A percentile compares a stretch with the other conserved stretches of the same genome.
These are phyloP conservation scores for Bettongia penicillata DNA, from an alignment of 2,113 vertebrate genomes.

Conservation along the genomic window DNA sequence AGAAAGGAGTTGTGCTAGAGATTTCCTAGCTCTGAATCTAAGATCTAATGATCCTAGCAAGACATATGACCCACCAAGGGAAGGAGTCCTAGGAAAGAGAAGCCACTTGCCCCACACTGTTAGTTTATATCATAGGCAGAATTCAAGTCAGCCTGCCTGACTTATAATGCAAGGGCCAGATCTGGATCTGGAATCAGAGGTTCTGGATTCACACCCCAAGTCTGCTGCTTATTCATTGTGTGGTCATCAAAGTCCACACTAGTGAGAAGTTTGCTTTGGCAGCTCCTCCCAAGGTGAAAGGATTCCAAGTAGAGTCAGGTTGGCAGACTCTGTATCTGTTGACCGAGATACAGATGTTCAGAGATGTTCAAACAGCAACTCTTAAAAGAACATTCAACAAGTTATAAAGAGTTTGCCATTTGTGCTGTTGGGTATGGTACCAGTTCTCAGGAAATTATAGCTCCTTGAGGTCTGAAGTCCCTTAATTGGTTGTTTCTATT, in stretches of 20 bases:
- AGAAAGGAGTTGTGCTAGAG: background rate
- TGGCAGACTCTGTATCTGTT: background rate
- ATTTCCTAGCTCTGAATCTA: background rate
- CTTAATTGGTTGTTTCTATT: too few species aligned
- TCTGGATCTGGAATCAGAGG: background rate
- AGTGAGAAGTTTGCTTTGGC: background rate
- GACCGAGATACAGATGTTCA: background rate
- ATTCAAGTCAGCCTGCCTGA: background rate
- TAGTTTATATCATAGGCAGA: background rate
- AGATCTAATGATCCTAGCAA: background rate
- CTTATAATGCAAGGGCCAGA: background rate
- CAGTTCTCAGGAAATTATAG: too few species aligned
- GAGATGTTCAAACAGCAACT: too few species aligned
- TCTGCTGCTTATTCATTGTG: background rate
- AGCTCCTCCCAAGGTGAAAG: background rate
- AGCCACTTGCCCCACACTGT: background rate
- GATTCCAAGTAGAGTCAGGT: background rate
- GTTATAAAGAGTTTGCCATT: too few species aligned
- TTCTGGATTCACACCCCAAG: background rate
- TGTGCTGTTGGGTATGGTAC: too few species aligned
- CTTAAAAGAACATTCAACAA: too few species aligned
- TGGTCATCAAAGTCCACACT: background rate
- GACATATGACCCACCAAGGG: background rate
- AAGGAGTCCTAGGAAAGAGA: background rate
- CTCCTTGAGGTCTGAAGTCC: too few species aligned